phyloP scores from a whole-genome alignment of 2,797 vertebrate genomes.

The Tamandua tetradactyla region DNA sequence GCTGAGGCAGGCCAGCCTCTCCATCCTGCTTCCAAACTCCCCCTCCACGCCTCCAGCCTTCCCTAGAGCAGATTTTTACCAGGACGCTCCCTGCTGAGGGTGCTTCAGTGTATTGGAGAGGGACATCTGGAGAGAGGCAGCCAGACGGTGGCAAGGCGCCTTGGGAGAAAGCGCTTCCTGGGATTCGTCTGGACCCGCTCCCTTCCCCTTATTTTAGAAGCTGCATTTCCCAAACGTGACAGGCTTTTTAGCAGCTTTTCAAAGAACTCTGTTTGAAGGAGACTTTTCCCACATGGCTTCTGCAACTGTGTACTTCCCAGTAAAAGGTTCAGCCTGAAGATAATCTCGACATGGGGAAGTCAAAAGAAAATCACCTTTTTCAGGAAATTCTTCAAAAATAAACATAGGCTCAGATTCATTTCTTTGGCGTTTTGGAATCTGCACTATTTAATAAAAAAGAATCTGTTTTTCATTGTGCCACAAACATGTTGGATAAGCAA shows the following conservation, averaged over 20 bases:
- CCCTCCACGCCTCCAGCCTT: not conserved
- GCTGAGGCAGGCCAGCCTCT: not conserved
- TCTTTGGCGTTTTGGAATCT: not conserved
- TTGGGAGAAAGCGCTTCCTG: not conserved
- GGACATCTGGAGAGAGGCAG: not conserved
- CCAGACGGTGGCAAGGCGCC: not conserved
- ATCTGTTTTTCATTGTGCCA: not conserved
- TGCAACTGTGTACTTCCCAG: not conserved
- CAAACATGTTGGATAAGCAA: not conserved
- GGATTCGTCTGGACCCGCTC: not conserved
- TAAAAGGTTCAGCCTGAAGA: not conserved
- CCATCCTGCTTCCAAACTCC: not conserved
- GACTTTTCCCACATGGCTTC: not conserved
- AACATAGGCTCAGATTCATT: not conserved
- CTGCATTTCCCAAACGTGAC: not conserved
- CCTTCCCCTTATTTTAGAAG: not conserved
- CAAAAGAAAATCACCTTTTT: not conserved
- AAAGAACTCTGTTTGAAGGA: not conserved
- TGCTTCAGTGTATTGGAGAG: too few species aligned
- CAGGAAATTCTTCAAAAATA: not conserved
- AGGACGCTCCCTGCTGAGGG: accelerated
- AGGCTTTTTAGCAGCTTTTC: not conserved
- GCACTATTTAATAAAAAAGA: not conserved
- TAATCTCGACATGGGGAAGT: not conserved
- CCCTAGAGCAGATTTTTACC: not conserved